phyloP scores from a whole-genome alignment of 2,888 invertebrate genomes.

The Oligia strigilis region DNA sequence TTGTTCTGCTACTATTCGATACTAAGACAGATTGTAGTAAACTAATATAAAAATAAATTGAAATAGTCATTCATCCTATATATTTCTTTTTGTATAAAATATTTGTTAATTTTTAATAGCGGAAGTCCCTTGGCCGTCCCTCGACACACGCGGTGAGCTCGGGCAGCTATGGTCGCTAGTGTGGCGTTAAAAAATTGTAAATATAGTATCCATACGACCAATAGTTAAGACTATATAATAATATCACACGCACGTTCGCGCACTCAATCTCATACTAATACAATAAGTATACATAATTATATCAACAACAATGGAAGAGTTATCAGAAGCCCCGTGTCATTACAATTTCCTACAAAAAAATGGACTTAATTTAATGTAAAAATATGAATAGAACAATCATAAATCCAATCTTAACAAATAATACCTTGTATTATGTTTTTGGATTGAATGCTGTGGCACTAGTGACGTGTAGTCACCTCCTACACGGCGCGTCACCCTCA shows the following conservation, averaged over 20 bases:
- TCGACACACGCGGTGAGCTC: slow-evolving; percentile 22
- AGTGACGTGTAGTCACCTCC: slow-evolving; percentile 27
- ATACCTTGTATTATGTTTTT: slow-evolving; percentile 66
- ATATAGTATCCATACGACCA: slow-evolving; percentile 71
- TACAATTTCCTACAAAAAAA: slow-evolving; percentile 74
- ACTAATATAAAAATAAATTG: slow-evolving; percentile 85
- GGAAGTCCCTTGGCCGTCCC: slow-evolving; percentile 23
- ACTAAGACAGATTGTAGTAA: slow-evolving; percentile 72
- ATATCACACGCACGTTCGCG: slow-evolving; percentile 76
- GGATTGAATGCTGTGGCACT: slow-evolving; percentile 55
- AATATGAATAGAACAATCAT: slow-evolving; percentile 60
- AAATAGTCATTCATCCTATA: slow-evolving; percentile 53
- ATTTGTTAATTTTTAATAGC: slow-evolving; percentile 48
- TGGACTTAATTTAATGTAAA: slow-evolving; percentile 58
- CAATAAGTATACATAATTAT: slow-evolving; percentile 67
- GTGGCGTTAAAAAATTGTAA: slow-evolving; percentile 70
- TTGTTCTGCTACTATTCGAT: slow-evolving; percentile 59
- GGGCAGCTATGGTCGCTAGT: slow-evolving; percentile 58
- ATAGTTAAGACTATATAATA: slow-evolving; percentile 65
- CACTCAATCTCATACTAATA: slow-evolving; percentile 74
- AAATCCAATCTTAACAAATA: slow-evolving; percentile 66
- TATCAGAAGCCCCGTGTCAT: slow-evolving; percentile 83
- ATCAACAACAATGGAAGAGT: slow-evolving; percentile 87
- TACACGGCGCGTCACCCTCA: slow-evolving; percentile 70
- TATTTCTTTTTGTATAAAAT: slow-evolving; percentile 59